Evolutionary conservation across 2,888 invertebrate species (phyloP), one percentile per base, ranked within the genome.

Genomic region (Molanna angustata): DNA sequence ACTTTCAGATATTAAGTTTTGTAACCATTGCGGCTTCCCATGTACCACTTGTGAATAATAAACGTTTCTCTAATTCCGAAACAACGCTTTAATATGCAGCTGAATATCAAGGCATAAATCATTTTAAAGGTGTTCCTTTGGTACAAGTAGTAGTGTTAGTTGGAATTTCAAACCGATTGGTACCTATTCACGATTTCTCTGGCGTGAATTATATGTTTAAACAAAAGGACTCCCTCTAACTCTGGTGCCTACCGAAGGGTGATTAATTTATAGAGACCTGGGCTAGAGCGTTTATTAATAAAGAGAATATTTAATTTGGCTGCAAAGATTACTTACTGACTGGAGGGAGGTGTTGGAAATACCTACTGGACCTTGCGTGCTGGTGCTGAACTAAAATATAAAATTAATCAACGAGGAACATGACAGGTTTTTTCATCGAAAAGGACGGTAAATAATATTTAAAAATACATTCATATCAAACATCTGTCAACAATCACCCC

Each of bases 31-130:
- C 39, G 41, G 41, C 21, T 41, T 21, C 21, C 21, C 21, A 19
- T n/a, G 41, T 41, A 43, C 31, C 43, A 27, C 4, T 43, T 22
- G 22, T n/a, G 31, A 22, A 43, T 31, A 41, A 49, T 41, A 32
- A 41, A 49, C 18, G 31, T 41, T n/a, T 41, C 42, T 47, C 27
- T 40, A 41, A 45, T 49, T 49, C 44, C 39, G 39, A 39, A 48
- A 49, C 53, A 54, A 39, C 18, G 53, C 39, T 49, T 54, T 54
- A 54, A 54, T 54, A 49, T 54, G 49, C 49, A 54, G 43, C 37
- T 9, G 13, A 27, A 35, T 16, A 50, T 18, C 44, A 44, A 21
- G 40, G 20, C 17, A 49, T 54, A 54, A 54, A 54, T 54, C 53
- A 54, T 35, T 20, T 22, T 22, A 41, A 43, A 48, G 53, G 43